phyloP scores from a whole-genome alignment of 2,113 vertebrate genomes.

The Turdus rufiventris region DNA sequence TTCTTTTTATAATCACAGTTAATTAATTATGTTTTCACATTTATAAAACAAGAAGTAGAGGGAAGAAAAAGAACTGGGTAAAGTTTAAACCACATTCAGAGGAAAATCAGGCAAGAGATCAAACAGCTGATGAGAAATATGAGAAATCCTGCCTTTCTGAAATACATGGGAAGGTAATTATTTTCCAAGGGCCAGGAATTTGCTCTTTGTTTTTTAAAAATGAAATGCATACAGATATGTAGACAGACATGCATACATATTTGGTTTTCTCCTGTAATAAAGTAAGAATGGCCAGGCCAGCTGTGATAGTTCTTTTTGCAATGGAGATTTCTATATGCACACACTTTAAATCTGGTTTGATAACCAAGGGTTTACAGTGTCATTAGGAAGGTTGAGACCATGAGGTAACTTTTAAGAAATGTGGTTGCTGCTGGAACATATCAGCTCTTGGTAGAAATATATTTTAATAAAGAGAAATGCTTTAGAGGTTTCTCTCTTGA shows the following conservation, averaged over 20 bases:
- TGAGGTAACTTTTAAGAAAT: background rate
- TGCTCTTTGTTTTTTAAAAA: background rate
- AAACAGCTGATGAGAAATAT: background rate
- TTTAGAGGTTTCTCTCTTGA: background rate
- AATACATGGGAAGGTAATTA: background rate
- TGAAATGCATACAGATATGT: background rate
- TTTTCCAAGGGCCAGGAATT: background rate
- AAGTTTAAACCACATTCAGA: background rate
- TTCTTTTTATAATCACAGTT: background rate
- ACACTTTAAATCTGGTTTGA: background rate
- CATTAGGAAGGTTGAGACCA: background rate
- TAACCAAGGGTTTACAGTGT: background rate
- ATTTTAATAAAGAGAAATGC: slow-evolving; percentile 2
- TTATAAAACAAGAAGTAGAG: background rate
- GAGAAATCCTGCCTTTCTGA: background rate
- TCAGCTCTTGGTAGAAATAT: background rate
- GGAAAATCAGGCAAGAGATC: background rate
- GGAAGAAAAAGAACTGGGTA: background rate
- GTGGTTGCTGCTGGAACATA: background rate
- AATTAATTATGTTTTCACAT: background rate
- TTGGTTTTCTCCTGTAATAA: background rate
- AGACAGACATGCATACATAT: background rate
- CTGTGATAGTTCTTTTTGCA: background rate
- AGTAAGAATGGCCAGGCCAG: background rate
- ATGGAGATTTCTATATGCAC: background rate